phyloP scores from a whole-genome alignment of 1,140 invertebrate genomes.

The Drosophila novamexicana region DNA sequence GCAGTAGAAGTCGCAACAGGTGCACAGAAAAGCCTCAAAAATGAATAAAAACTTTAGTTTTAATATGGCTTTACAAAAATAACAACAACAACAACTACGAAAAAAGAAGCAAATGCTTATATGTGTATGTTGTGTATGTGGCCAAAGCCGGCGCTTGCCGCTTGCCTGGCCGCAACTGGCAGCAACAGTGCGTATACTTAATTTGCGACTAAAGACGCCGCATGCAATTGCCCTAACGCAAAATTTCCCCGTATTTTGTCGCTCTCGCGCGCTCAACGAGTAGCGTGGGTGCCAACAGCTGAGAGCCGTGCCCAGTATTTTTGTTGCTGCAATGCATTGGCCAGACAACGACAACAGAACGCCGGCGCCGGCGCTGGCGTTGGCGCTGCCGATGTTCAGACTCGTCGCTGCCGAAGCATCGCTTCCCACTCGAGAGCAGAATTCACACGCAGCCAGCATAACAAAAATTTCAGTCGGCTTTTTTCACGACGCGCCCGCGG shows the following conservation, averaged over 20 bases:
- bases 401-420: constrained; percentile 19
- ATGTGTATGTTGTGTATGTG: neutral
- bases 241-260: constrained; percentile 60
- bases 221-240: constrained; percentile 45
- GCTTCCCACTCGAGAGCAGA: constrained; percentile 51
- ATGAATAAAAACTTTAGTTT: constrained; percentile 27
- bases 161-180: constrained; percentile 8
- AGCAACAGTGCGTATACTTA: constrained; percentile 69
- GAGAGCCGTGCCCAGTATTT: constrained; percentile 73
- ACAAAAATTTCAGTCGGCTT: constrained; percentile 78
- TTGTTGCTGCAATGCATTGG: constrained; percentile 53
- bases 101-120: constrained; percentile 4
- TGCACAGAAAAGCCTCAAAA: constrained; percentile 19
- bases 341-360: constrained; percentile 46
- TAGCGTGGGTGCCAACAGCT: constrained; percentile 52
- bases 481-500: constrained; percentile 70
- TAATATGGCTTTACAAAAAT: neutral
- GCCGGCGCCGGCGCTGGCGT: constrained; percentile 58
- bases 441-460: constrained; percentile 70
- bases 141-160: neutral
- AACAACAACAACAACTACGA: neutral
- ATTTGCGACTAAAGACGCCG: constrained; percentile 33
- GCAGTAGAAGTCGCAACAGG: constrained; percentile 45
- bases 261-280: constrained; percentile 1
- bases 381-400: constrained; percentile 38